Evolutionary conservation across 2,113 vertebrate genomes (phyloP).

Genomic region (Oxyura jamaicensis): DNA sequence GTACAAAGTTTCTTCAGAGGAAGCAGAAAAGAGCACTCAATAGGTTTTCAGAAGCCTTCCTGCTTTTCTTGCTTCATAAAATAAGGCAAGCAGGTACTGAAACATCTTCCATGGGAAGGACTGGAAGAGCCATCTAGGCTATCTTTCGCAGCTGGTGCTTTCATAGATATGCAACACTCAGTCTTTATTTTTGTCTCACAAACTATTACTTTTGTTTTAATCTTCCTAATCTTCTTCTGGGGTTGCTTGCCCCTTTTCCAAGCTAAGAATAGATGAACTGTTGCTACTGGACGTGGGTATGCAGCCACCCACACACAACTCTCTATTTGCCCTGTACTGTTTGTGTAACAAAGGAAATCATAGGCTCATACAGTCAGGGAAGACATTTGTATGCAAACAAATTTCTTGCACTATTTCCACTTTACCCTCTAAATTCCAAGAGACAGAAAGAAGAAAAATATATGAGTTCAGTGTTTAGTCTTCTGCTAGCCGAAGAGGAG

Average conservation of each 20-base stretch:
- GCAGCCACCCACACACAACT: background rate
- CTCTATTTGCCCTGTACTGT: background rate
- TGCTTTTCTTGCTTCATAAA: background rate
- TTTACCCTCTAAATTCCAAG: background rate
- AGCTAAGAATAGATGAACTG: background rate
- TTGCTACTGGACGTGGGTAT: background rate
- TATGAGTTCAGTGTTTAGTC: background rate
- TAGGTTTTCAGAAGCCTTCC: background rate
- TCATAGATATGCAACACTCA: background rate
- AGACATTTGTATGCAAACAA: background rate
- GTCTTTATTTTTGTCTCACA: background rate
- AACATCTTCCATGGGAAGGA: background rate
- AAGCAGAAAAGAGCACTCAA: background rate
- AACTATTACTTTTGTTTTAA: constrained; percentile 11
- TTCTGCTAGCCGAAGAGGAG: background rate
- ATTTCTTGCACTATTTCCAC: background rate
- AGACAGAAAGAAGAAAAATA: background rate
- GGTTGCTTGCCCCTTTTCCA: background rate
- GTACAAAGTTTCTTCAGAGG: background rate
- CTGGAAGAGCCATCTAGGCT: background rate
- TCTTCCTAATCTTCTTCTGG: background rate
- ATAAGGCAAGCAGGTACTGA: background rate
- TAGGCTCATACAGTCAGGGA: fast-evolving
- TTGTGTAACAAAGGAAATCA: background rate
- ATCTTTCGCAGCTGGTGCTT: background rate